These are phyloP conservation scores for Leptothorax acervorum DNA, from an alignment of 2,888 invertebrate species.

Conservation along the genomic window DNA sequence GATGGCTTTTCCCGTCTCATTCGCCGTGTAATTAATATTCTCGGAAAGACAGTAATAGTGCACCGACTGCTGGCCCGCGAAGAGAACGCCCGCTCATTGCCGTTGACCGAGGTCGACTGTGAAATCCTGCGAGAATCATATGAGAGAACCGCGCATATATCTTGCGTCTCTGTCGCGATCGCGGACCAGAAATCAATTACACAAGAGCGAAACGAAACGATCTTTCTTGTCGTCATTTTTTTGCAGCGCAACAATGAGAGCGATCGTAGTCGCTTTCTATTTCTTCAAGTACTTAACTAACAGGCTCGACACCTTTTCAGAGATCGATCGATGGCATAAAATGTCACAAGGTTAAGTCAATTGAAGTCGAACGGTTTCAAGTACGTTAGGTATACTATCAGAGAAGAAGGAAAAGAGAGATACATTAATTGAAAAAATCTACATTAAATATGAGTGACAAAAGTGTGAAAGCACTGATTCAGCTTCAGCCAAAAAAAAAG, in stretches of 20 bases:
- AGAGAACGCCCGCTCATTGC: constrained; percentile 30
- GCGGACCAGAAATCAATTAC: constrained; percentile 50
- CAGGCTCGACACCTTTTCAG: constrained; percentile 5
- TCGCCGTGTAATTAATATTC: constrained; percentile 80
- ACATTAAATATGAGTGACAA: constrained; percentile 8
- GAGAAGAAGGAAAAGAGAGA: not conserved
- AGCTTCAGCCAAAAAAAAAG: constrained; percentile 9
- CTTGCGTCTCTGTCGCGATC: constrained; percentile 10
- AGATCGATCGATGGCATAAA: constrained; percentile 5
- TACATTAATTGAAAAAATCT: not conserved
- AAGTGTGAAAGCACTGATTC: constrained; percentile 15
- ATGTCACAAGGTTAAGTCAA: constrained; percentile 9
- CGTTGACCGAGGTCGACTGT: constrained; percentile 55
- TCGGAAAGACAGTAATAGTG: constrained; percentile 78
- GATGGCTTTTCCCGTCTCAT: constrained; percentile 72
- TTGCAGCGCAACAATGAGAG: constrained; percentile 39
- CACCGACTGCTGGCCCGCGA: constrained; percentile 26
- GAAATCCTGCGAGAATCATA: constrained; percentile 39
- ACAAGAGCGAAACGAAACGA: constrained; percentile 24
- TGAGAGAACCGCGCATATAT: constrained; percentile 24
- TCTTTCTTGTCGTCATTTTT: constrained; percentile 15
- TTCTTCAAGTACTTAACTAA: constrained; percentile 13
- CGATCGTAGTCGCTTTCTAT: constrained; percentile 27
- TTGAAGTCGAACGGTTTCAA: not conserved
- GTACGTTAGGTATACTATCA: not conserved